phyloP scores from a whole-genome alignment of 2,888 invertebrate genomes.

The Chouioia cunea region DNA sequence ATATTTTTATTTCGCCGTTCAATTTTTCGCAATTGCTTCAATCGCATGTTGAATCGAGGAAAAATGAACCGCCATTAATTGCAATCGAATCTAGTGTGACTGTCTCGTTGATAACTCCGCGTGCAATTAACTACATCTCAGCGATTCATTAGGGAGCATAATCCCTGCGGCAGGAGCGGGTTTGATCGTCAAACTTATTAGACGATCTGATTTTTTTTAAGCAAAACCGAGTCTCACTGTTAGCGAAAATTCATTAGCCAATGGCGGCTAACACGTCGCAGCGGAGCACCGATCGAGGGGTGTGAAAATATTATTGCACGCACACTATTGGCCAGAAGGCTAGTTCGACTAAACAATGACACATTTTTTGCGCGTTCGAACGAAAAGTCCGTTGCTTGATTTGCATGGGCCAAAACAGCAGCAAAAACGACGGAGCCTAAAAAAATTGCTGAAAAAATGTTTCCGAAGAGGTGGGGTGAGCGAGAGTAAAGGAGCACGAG shows the following conservation, averaged over 20 bases:
- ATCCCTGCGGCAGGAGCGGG: no score
- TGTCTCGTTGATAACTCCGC: no score
- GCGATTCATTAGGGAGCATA: no score
- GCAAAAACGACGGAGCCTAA: conserved; percentile 14
- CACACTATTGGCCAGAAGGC: conserved; percentile 33
- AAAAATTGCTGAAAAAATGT: conserved; percentile 48
- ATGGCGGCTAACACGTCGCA: conserved; percentile 15
- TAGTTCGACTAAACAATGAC: conserved; percentile 47
- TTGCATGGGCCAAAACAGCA: conserved; percentile 42
- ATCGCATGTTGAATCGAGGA: no score
- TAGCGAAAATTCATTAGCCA: conserved; percentile 47
- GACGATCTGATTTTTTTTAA: no score
- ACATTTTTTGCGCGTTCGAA: conserved; percentile 50
- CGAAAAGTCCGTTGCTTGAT: conserved; percentile 47
- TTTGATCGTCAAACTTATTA: no score
- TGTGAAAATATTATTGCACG: conserved; percentile 38
- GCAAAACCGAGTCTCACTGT: no score
- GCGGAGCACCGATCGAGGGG: conserved; percentile 18
- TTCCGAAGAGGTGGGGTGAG: conserved; percentile 9
- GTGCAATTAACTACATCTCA: no score
- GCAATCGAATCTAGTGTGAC: no score
- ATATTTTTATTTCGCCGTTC: no score
- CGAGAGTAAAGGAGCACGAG: background rate
- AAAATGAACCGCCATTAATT: no score
- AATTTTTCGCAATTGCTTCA: no score